A percentile compares a stretch with the other conserved stretches of the same genome.
These are phyloP conservation scores for Vulpes lagopus DNA, from an alignment of 2,113 vertebrate species.

Conservation along the genomic window DNA sequence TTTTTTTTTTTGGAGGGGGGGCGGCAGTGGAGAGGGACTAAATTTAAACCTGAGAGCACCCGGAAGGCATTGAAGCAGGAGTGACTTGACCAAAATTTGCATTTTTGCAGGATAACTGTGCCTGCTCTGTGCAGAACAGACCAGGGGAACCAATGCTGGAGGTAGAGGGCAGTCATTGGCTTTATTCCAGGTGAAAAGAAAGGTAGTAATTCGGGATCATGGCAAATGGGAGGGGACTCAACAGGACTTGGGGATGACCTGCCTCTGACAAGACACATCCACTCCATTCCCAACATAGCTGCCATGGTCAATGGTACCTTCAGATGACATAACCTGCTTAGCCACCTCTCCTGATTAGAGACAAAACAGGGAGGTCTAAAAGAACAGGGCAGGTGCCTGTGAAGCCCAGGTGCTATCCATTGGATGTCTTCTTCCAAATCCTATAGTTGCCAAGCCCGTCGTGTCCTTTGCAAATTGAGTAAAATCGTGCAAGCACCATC, in stretches of 20 bases:
- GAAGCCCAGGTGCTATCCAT: neutral
- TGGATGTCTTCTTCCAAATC: neutral
- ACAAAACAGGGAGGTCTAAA: neutral
- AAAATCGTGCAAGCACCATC: neutral
- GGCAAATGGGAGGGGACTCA: neutral
- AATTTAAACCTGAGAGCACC: neutral
- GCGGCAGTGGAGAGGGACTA: neutral
- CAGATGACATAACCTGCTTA: neutral
- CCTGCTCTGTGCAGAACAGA: neutral
- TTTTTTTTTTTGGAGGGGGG: neutral
- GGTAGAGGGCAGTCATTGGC: neutral
- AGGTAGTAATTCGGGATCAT: neutral
- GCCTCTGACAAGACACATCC: neutral
- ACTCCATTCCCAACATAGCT: neutral
- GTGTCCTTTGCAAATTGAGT: neutral
- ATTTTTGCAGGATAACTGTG: neutral
- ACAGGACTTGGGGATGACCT: neutral
- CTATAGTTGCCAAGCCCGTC: neutral
- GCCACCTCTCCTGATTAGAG: neutral
- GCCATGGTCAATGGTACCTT: neutral
- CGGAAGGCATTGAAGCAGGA: neutral
- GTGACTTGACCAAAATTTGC: neutral
- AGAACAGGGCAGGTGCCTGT: neutral
- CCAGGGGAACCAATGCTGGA: neutral
- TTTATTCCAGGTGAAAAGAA: neutral